Base-by-base conservation (phyloP, 2,113 vertebrate genomes). In the Fregetta grallaria region DNA sequence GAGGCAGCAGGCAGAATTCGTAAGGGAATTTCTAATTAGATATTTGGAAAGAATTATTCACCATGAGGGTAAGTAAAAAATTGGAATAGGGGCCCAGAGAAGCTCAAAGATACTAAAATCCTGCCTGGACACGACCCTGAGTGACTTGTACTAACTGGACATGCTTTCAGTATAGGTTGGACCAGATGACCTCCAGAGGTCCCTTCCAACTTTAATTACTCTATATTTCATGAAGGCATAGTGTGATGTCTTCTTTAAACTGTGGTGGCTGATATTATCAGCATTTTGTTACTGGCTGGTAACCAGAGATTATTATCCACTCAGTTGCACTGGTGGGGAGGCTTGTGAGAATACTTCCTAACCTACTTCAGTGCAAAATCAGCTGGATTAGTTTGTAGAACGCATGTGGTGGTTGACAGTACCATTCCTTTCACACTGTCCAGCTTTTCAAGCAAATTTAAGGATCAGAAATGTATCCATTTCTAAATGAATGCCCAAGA, bases 401-500 rank as follows among this genome's bases (percentile, higher is more conserved):
- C 0, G 2, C 32, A 44, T 61, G n/a, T 3, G 2, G 27, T 40
- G 50, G 9, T 44, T n/a, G 20, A 29, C 58, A 55, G 19, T 49
- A 38, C 34, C 19, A n/a, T 30, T 90, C 45, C 32, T 81, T 47
- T 81, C 56, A 56, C 10, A 11, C 17, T 75, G 36, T n/a, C 36
- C 49, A 58, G 34, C 11, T 91, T 82, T 88, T 82, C 32, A 91
- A 61, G 53, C 14, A 78, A n/a, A 82, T 66, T 26, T n/a, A 65
- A 86, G 53, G 6, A 34, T 11, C 14, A 66, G 30, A 73, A 87
- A 56, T 62, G 1, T 49, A 73, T 82, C 36, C 1, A 47, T 67
- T 79, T 79, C 22, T 20, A 70, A 68, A 76, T 65, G 9, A 90
- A 68, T 36, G 22, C 19, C 15, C 7, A 70, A 75, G 22, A 85